Base-by-base conservation (phyloP, 1,140 invertebrate species). In the Theocolax elegans region DNA sequence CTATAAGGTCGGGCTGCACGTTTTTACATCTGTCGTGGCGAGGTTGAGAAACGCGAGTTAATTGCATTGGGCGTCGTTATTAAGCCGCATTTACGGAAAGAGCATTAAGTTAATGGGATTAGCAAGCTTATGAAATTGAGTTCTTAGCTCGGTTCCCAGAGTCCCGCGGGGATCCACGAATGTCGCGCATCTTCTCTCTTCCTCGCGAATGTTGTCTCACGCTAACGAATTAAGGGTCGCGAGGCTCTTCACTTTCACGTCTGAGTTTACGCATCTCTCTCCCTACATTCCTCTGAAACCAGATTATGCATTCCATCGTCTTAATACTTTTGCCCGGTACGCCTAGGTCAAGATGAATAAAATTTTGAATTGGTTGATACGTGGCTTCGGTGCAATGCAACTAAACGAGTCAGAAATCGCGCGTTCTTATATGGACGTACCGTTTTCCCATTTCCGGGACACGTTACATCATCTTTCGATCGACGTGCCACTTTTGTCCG, bases 81-180 rank as follows among this genome's bases (percentile, higher is more conserved):
- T 70, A 70, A 70, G 59, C 67, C 67, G 60, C 67, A 70, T 70
- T 70, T 70, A 63, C 49, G 67, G 59, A 70, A 70, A 70, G 67
- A 70, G 67, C 67, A 70, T 70, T 70, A 70, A 35, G 67, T 60
- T 70, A 63, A 70, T 46, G 40, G 38, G 35, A 54, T 70, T 70
- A 70, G 58, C 59, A 49, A 15, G 15, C 59, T 63, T 70, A 70
- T 70, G 67, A 70, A 70, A 70, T 70, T 63, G 67, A 70, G 59
- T 70, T 70, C 49, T 56, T 64, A 70, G 71, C 69, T 67, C 35
- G 4, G 4, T 42, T 44, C 21, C 53, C 58, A 40, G 25, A 69
- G 49, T 25, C 44, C 54, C 46, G 63, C 27, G 15, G 23, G 21
- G 31, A 4, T 35, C 4, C 31, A 6, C 10, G 31, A 10, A 35